Conservation (phyloP, 2,888 invertebrate species). For the Auanema freiburgensis region DNA sequence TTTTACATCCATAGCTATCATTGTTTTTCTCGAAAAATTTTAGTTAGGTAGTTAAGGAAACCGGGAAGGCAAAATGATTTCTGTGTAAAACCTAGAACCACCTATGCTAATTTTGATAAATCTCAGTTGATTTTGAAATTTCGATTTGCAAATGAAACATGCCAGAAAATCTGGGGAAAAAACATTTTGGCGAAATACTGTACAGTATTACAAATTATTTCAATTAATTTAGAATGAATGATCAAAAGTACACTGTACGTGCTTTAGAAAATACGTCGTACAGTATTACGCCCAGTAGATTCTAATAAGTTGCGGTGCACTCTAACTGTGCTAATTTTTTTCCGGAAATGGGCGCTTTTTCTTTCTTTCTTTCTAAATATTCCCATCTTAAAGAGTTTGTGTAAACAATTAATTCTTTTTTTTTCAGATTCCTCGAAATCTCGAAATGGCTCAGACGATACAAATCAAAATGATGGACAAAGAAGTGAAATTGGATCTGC, state of each 20-base stretch:
- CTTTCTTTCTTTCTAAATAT: conserved; percentile 8
- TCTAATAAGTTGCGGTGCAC: conserved; percentile 14
- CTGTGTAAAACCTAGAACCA: conserved; percentile 16
- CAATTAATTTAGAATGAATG: too few relatives aligned
- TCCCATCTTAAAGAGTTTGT: conserved; percentile 7
- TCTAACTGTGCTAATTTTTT: conserved; percentile 12
- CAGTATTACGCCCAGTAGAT: conserved; percentile 11
- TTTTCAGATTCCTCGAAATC: too few relatives aligned
- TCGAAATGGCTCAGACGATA: too few relatives aligned
- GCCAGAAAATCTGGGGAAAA: conserved; percentile 15
- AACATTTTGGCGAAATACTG: too few relatives aligned
- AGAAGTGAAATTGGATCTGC: too few relatives aligned
- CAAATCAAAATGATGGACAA: too few relatives aligned
- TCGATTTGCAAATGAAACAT: conserved; percentile 13
- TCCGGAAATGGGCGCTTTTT: conserved; percentile 10
- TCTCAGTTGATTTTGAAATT: conserved; percentile 9
- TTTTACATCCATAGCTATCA: too few relatives aligned
- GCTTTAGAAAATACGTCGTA: too few relatives aligned
- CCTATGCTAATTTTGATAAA: conserved; percentile 14
- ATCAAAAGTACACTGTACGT: too few relatives aligned
- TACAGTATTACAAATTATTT: too few relatives aligned
- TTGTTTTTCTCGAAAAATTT: conserved; percentile 7
- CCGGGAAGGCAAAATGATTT: conserved; percentile 15
- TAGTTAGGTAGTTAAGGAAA: conserved; percentile 15
- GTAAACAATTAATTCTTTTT: too few relatives aligned